phyloP scores from a whole-genome alignment of 2,113 vertebrate genomes.

The Equus quagga region DNA sequence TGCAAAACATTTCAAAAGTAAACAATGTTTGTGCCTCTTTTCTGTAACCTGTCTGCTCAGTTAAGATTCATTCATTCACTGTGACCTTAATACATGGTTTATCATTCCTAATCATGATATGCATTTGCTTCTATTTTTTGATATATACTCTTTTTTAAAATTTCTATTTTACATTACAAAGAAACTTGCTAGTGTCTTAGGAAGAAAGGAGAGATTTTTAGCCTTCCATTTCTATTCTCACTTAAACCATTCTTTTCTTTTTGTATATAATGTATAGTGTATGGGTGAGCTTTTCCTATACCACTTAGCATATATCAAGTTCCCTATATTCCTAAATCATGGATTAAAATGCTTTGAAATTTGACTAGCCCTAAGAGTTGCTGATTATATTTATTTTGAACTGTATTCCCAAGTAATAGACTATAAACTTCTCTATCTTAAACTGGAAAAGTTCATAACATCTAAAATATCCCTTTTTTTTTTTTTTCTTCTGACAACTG shows the following conservation, averaged over 20 bases:
- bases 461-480: constrained; percentile 51
- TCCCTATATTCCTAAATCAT: constrained; percentile 15
- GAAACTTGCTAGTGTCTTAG: background rate
- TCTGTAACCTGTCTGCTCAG: background rate
- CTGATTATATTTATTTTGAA: constrained; percentile 53
- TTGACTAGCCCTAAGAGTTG: constrained; percentile 16
- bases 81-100: constrained; percentile 38
- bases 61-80: constrained; percentile 54
- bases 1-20: constrained; percentile 47
- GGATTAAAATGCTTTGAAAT: constrained; percentile 43
- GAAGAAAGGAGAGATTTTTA: constrained; percentile 49
- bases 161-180: constrained; percentile 42
- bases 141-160: background rate
- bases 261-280: background rate
- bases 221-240: constrained; percentile 35
- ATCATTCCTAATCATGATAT: constrained; percentile 25
- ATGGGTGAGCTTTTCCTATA: background rate
- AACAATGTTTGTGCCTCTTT: background rate
- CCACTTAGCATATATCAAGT: background rate
- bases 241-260: background rate
- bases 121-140: constrained; percentile 43
- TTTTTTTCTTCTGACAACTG: constrained; percentile 44
- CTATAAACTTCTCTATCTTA: constrained; percentile 56
- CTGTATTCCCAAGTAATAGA: constrained; percentile 33
- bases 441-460: constrained; percentile 12